A percentile compares a stretch with the other conserved stretches of the same genome.
Conservation (phyloP, 2,797 vertebrate genomes). For the Phoeniculus purpureus region DNA sequence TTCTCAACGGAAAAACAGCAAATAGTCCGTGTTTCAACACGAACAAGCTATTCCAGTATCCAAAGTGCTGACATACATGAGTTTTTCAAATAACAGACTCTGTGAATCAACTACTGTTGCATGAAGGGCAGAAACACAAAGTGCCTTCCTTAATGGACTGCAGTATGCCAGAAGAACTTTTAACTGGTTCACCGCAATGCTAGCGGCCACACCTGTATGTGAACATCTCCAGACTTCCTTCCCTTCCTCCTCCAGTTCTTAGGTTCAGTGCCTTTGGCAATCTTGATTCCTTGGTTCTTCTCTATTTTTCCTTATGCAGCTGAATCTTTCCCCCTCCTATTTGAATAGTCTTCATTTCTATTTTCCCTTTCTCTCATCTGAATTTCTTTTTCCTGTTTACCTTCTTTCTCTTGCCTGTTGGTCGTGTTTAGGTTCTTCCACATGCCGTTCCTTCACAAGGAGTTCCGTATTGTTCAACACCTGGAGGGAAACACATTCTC, state of each 20-base stretch:
- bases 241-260: neutral
- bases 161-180: neutral
- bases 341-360: neutral
- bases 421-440: neutral
- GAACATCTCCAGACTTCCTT: neutral
- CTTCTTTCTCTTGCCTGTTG: neutral
- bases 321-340: neutral
- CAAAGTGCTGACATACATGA: neutral
- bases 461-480: neutral
- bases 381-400: constrained; percentile 4
- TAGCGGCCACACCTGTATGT: neutral
- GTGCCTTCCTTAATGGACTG: neutral
- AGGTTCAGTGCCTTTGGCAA: neutral
- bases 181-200: neutral
- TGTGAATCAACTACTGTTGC: neutral
- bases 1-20: constrained; percentile 38
- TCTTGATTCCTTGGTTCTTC: neutral
- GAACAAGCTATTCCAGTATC: constrained; percentile 14
- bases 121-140: neutral
- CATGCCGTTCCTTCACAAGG: neutral
- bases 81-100: neutral
- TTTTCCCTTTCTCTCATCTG: neutral
- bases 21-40: constrained; percentile 37
- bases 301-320: neutral
- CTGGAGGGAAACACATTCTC: neutral